phyloP scores from a whole-genome alignment of 2,888 invertebrate species.

The Exocentrus adspersus region DNA sequence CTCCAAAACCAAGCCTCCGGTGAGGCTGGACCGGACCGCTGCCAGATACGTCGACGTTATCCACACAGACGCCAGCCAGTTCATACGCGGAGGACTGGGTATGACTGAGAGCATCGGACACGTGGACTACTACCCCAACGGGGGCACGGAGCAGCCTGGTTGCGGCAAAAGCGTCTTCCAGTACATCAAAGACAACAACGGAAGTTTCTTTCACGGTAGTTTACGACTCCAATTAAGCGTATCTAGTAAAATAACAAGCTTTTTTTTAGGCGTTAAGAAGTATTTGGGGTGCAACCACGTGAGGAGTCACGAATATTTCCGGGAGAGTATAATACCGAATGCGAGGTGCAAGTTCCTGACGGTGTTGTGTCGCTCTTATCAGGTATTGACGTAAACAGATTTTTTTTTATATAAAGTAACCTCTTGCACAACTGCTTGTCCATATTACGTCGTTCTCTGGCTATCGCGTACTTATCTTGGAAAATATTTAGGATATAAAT shows the following conservation, averaged over 20 bases:
- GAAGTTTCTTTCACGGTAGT: constrained; percentile 70
- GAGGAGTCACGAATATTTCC: constrained; percentile 83
- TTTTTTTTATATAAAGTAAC: no score
- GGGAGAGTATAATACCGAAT: constrained; percentile 82
- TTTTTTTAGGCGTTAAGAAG: constrained; percentile 69
- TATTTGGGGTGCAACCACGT: constrained; percentile 89
- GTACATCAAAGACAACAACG: constrained; percentile 72
- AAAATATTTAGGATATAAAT: no score
- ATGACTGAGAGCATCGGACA: constrained; percentile 86
- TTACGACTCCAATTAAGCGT: not conserved
- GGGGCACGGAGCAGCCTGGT: constrained; percentile 84
- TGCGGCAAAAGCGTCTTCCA: constrained; percentile 70
- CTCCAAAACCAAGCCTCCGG: constrained; percentile 79
- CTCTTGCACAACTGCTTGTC: no score
- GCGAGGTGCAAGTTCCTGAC: constrained; percentile 80
- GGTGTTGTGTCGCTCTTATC: constrained; percentile 82
- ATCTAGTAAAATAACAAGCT: not conserved
- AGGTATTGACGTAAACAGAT: no score
- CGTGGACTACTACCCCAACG: constrained; percentile 93
- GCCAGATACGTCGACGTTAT: constrained; percentile 91
- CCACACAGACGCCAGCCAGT: constrained; percentile 85
- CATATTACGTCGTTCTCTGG: no score
- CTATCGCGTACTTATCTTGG: no score
- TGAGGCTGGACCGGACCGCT: constrained; percentile 86
- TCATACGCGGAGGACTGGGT: constrained; percentile 82